These are phyloP conservation scores for Psittacula cyanocephala DNA, from an alignment of 2,113 vertebrate genomes.

Conservation along the genomic window DNA sequence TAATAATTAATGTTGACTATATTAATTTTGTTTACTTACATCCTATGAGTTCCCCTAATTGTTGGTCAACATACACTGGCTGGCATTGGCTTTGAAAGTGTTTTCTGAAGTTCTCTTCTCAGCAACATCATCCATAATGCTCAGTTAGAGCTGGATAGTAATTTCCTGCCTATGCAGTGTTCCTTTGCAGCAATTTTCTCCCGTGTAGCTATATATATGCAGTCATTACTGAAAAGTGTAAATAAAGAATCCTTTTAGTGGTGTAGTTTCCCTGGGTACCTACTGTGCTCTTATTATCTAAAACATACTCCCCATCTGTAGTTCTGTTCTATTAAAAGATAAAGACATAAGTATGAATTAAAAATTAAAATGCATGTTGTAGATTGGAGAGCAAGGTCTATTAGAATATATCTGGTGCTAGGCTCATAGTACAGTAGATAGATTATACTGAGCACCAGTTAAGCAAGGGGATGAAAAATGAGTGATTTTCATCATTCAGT, in stretches of 20 bases:
- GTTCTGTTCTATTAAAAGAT: constrained; percentile 70
- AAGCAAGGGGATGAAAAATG: constrained; percentile 78
- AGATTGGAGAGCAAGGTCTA: constrained; percentile 66
- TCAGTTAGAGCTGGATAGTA: constrained; percentile 18
- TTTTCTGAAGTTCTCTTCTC: constrained; percentile 6
- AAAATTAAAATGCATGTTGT: constrained; percentile 73
- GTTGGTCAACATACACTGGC: neutral
- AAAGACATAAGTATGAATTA: constrained; percentile 75
- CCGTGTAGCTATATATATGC: constrained; percentile 51
- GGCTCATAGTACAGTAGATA: constrained; percentile 68
- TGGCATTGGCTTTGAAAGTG: neutral
- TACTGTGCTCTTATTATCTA: constrained; percentile 71
- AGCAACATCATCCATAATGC: neutral
- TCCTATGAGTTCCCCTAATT: neutral
- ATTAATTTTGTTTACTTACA: neutral
- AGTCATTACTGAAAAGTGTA: constrained; percentile 73
- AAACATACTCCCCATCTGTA: constrained; percentile 68
- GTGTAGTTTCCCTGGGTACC: constrained; percentile 69
- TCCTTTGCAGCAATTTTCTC: constrained; percentile 58
- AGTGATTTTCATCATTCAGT: constrained; percentile 76
- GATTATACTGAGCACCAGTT: constrained; percentile 68
- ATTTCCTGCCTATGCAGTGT: constrained; percentile 31
- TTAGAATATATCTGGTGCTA: constrained; percentile 54
- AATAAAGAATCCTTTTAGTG: constrained; percentile 70
- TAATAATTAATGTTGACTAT: neutral